These are phyloP conservation scores for Drosophila multiciliata DNA, from an alignment of 2,888 invertebrate species.

Conservation along the genomic window DNA sequence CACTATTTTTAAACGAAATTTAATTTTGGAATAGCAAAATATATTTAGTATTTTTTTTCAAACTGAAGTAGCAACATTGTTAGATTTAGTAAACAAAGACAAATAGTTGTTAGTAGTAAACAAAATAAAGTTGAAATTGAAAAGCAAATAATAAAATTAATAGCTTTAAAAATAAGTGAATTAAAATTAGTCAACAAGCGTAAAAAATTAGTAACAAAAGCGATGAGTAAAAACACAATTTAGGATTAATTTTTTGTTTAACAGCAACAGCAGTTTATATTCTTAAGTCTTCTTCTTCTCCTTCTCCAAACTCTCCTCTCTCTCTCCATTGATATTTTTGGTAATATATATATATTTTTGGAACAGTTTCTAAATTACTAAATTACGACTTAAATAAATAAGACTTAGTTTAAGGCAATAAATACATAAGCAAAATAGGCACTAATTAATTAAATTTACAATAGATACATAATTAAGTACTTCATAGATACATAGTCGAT, in stretches of 20 bases:
- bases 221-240: conserved; percentile 69
- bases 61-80: not conserved
- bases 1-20: not conserved
- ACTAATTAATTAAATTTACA: conserved; percentile 64
- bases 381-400: conserved; percentile 61
- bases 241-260: conserved; percentile 69
- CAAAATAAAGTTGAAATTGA: not conserved
- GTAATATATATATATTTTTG: conserved; percentile 44
- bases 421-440: conserved; percentile 71
- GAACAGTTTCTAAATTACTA: conserved; percentile 54
- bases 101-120: conserved; percentile 8
- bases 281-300: conserved; percentile 47
- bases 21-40: not conserved
- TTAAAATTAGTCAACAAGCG: conserved; percentile 57
- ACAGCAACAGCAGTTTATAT: conserved; percentile 77
- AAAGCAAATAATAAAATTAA: not conserved
- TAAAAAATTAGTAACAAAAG: conserved; percentile 40
- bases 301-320: conserved; percentile 14
- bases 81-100: not conserved
- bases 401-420: conserved; percentile 73
- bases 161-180: not conserved
- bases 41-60: not conserved
- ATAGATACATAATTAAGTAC: conserved; percentile 44
- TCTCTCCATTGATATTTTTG: conserved; percentile 49
- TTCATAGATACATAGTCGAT: conserved; percentile 25